Evolutionary conservation across 2,113 vertebrate species (phyloP), one percentile per base, ranked within the genome.

Genomic region (Trogon melanurus): DNA sequence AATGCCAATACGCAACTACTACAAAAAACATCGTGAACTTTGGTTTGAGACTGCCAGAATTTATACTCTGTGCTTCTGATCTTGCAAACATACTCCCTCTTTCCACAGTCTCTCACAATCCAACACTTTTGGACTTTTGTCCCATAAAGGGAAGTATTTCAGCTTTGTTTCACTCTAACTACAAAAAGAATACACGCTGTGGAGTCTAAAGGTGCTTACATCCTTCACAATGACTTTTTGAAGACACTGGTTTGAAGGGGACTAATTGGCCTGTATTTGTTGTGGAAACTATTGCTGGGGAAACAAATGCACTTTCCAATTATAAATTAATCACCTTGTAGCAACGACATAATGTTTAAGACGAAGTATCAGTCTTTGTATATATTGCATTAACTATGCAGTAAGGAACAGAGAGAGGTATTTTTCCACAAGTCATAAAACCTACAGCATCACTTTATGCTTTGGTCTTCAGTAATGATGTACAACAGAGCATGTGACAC

Each of bases 171-270:
- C 47, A 13, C 21, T 62, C 10, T 18, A 48, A 88, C 36, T 9
- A n/a, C 69, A 66, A 56, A n/a, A 81, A 26, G 47, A 45, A 5
- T 2, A 34, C 0, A 4, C 0, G 1, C 45, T 61, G 47, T 18
- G 10, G 19, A 61, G 50, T 70, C 70, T 56, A 50, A 88, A 56
- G 41, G 36, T 38, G 16, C 44, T 53, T 22, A 3, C 2, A 57
- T 26, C 48, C 57, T 48, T 47, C 88, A 38, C 1, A 1, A 14
- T 3, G 38, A 54, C 60, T 60, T 64, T n/a, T 17, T 73, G 70
- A 88, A 73, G 20, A n/a, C 26, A 62, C n/a, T 67, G 26, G 30
- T 84, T 57, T 41, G 32, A 44, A 53, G 15, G 17, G 13, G 16
- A 58, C 56, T 16, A 8, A 80, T 45, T 17, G 41, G 48, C 32